Base-by-base conservation (phyloP, 2,888 invertebrate genomes). In the Tachina fera region DNA sequence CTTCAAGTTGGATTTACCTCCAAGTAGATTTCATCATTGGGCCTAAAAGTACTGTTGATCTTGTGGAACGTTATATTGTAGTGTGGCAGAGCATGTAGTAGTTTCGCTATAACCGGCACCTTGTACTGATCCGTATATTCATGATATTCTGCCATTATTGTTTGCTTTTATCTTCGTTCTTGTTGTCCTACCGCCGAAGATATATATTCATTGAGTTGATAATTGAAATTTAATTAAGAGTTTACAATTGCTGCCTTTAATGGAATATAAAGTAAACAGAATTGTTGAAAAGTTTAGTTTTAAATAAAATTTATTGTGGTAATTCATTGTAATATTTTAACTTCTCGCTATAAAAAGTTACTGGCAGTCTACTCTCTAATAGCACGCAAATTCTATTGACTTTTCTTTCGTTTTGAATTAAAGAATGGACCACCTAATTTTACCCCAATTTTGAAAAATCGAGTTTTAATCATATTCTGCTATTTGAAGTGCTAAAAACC, bases 11-110 rank as follows among this genome's bases (percentile, higher is more conserved):
- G 68, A 89, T 94, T n/a, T 93, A 97, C 97, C 96, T 98, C 98
- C 89, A 97, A 94, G 93, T 98, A 98, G 88, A 97, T 95, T 89
- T 97, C 96, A 91, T 97, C 97, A 90, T 96, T 95, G 67, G 97
- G 98, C 91, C 97, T 96, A 93, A 98, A 98, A 87, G 97, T 97
- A 91, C 96, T 96, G 93, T 98, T 98, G 93, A 98, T 97, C 90
- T 95, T 95, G 92, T 97, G 96, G 91, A 98, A 95, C 90, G 97
- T 96, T 91, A 98, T 97, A 93, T 98, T 98, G 92, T 98, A 95
- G 94, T 98, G 98, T 87, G 98, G 98, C 94, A 98, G 94, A 90
- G 95, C 94, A 93, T 98, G 98, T 93, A 98, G 96, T 93, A 97
- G 95, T 93, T 95, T 95, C 91, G 97, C 97, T 93, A 98, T 95